Base-by-base conservation (phyloP, 2,797 vertebrate genomes). In the Hippopotamyrus pictus region DNA sequence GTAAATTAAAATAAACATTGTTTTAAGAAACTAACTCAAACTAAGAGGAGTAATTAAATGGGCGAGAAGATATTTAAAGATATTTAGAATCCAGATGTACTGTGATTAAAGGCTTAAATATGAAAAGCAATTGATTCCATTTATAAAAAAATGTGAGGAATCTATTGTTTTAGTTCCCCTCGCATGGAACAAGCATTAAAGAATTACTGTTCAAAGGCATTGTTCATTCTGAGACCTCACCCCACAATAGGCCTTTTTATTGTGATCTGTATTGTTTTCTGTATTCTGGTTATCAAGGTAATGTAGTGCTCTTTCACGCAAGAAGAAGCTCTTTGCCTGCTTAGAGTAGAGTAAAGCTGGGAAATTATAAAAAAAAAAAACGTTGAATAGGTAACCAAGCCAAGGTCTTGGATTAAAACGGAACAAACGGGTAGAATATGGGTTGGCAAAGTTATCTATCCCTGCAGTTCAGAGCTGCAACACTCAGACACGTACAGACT, bases 361-460 rank as follows among this genome's bases (percentile, higher is more conserved):
- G 76, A 91, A 90, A 92, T 91, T 90, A 91, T 79, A 37, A 1
- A 25, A 89, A 2, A 0, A 88, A 57, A 92, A 91, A 93, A 92
- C 93, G 93, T 93, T 93, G 93, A 94, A 22, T 82, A 46, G 76
- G 8, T 82, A 82, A 82, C 76, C 76, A 92, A 86, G 89, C 51
- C 51, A n/a, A 41, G 46, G 37, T 89, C 91, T 90, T 90, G 92
- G 90, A 93, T 90, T 92, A 89, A 89, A 83, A 92, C 93, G 94
- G 92, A 93, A 94, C 93, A 91, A 91, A 89, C 92, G 94, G 89
- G 88, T 92, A 94, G 92, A 95, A 92, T 95, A 93, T 93, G 88
- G 89, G 91, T 91, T 91, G 86, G 91, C 91, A 91, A 91, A 89
- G 87, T 89, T 82, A 48, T 90, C 29, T 57, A 54, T 90, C 89